Percentiles rank a stretch among this genome's conserved stretches.
Conservation (phyloP, 2,797 vertebrate genomes). For the Channallabes apus region DNA sequence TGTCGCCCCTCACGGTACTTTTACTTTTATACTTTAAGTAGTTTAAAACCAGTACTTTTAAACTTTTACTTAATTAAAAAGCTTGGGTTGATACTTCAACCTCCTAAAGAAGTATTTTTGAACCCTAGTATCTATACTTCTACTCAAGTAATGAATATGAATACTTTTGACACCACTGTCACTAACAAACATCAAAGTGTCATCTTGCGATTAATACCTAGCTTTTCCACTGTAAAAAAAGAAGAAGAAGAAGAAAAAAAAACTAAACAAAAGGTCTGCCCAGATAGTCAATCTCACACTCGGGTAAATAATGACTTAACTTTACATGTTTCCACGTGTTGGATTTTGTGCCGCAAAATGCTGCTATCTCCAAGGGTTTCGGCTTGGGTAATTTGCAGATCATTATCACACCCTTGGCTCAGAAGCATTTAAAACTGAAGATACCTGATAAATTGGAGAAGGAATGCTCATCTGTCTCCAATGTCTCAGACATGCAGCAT, state of each 20-base stretch:
- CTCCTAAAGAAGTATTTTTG: too few relatives aligned
- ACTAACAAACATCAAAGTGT: neutral
- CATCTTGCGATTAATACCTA: neutral
- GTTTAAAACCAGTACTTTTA: too few relatives aligned
- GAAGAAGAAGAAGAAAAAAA: too few relatives aligned
- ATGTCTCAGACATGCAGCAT: neutral
- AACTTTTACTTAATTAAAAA: too few relatives aligned
- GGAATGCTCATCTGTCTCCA: conserved; percentile 17
- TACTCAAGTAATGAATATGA: too few relatives aligned
- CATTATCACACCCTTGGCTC: conserved; percentile 16
- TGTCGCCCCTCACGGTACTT: too few relatives aligned
- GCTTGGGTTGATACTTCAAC: too few relatives aligned
- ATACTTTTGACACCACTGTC: neutral
- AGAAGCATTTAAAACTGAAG: conserved; percentile 24
- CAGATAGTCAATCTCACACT: neutral
- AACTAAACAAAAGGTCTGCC: neutral
- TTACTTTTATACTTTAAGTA: too few relatives aligned
- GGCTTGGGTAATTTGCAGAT: conserved; percentile 28
- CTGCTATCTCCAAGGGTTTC: conserved; percentile 1
- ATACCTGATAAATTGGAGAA: conserved; percentile 20
- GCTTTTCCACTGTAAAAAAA: neutral
- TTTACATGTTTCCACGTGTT: neutral
- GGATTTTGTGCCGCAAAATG: conserved; percentile 18
- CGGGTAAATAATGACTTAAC: neutral
- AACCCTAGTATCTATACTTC: too few relatives aligned